A percentile compares a stretch with the other conserved stretches of the same genome.
These are phyloP conservation scores for Saccopteryx leptura DNA, from an alignment of 2,113 vertebrate genomes.

Conservation along the genomic window DNA sequence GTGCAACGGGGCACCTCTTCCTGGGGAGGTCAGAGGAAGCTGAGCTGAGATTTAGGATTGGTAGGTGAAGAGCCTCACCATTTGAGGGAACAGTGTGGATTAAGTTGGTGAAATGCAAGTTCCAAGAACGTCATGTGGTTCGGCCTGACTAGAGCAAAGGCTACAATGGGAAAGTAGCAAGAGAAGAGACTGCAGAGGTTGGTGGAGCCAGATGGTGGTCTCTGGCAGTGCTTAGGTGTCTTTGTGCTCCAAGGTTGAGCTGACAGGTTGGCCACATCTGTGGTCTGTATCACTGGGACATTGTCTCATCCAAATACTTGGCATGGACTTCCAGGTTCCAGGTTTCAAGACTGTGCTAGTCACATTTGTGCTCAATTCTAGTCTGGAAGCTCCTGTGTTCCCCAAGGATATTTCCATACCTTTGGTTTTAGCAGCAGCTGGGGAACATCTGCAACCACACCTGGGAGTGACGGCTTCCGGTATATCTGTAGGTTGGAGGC, in stretches of 20 bases:
- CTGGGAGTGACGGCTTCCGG: neutral
- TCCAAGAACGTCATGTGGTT: neutral
- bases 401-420: neutral
- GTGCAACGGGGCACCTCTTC: neutral
- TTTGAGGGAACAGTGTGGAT: neutral
- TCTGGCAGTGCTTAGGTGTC: neutral
- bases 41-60: neutral
- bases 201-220: neutral
- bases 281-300: neutral
- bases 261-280: neutral
- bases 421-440: slow-evolving; percentile 22
- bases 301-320: neutral
- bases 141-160: neutral
- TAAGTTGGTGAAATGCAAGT: neutral
- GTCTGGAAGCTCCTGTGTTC: neutral
- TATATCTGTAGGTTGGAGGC: neutral
- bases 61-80: neutral
- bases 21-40: neutral
- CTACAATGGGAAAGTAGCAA: neutral
- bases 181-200: neutral
- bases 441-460: neutral
- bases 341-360: neutral
- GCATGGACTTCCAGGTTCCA: neutral
- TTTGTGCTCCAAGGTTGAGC: neutral
- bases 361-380: neutral